Evolutionary conservation across 2,797 vertebrate species (phyloP), one percentile per base, ranked within the genome.

Genomic region (Arrhamphus sclerolepis): DNA sequence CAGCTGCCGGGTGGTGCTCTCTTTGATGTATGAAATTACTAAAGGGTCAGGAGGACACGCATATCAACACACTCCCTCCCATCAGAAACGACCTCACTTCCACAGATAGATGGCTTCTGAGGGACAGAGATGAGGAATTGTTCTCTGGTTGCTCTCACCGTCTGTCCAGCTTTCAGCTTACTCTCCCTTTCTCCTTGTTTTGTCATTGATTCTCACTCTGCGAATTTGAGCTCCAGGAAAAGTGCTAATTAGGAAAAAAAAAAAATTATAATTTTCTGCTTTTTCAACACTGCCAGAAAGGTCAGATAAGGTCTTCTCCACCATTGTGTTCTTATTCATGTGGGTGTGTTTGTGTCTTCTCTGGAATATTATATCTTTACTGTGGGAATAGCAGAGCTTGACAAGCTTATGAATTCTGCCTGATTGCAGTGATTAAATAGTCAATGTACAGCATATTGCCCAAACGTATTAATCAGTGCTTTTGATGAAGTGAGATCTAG

Each of bases 21-120:
- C 89, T 93, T 89, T 92, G 83, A 87, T 84, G 89, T 90, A 63
- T 86, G 83, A 89, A 93, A 91, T 82, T 78, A 89, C 53, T 21
- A 6, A 83, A 67, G 84, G 85, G 77, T 84, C 84, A 92, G 66
- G 67, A 79, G 60, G 81, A 82, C 78, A 72, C 70, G 84, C 24
- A 77, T 85, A 80, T 80, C 79, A 80, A 75, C 81, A 50, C 81
- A 61, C 86, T 80, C 65, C 62, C 75, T 73, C 76, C 81, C 76
- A 71, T 86, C 86, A 84, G 71, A 83, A 80, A 69, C 60, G 34
- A 72, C 71, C 82, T 68, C 70, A 56, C 89, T 73, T 86, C 58
- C 77, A 80, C 80, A 75, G 62, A 87, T 77, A 84, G 70, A 77
- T 75, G 68, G 63, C 71, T 88, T 88, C 83, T 90, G 89, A 89